These are phyloP conservation scores for Dendrolimus pini DNA, from an alignment of 2,888 invertebrate genomes.

Conservation along the genomic window DNA sequence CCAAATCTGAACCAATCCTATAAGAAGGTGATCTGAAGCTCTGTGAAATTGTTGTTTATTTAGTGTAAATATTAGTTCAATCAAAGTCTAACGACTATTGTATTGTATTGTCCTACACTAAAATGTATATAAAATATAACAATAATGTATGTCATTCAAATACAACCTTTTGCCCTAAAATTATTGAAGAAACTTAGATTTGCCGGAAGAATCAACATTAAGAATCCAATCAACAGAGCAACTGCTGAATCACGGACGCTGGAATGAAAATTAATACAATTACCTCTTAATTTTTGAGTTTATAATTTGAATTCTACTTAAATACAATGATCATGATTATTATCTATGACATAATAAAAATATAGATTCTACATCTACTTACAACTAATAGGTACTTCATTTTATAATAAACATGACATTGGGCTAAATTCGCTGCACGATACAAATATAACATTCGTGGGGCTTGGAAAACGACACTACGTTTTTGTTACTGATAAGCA, in stretches of 20 bases:
- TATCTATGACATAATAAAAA: too few relatives aligned
- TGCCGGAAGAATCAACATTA: slow-evolving; percentile 47
- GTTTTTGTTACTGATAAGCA: slow-evolving; percentile 1
- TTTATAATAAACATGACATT: too few relatives aligned
- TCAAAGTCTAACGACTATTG: neutral
- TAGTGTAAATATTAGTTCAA: neutral
- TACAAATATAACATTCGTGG: too few relatives aligned
- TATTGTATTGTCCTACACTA: neutral
- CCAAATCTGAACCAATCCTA: too few relatives aligned
- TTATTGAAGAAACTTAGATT: slow-evolving; percentile 30
- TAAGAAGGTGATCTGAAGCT: neutral
- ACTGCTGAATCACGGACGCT: slow-evolving; percentile 48
- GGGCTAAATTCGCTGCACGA: too few relatives aligned
- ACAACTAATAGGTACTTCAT: too few relatives aligned
- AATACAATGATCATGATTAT: too few relatives aligned
- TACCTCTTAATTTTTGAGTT: too few relatives aligned
- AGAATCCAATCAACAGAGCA: slow-evolving; percentile 31
- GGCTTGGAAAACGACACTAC: too few relatives aligned
- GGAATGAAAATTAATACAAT: slow-evolving; percentile 16
- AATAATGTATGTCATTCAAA: neutral
- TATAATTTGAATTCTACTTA: too few relatives aligned
- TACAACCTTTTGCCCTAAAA: slow-evolving; percentile 39
- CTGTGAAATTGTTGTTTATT: slow-evolving; percentile 1
- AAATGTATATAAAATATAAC: slow-evolving; percentile 2
- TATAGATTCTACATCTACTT: too few relatives aligned